Base-by-base conservation (phyloP, 2,888 invertebrate genomes). In the Nomada hirtipes region DNA sequence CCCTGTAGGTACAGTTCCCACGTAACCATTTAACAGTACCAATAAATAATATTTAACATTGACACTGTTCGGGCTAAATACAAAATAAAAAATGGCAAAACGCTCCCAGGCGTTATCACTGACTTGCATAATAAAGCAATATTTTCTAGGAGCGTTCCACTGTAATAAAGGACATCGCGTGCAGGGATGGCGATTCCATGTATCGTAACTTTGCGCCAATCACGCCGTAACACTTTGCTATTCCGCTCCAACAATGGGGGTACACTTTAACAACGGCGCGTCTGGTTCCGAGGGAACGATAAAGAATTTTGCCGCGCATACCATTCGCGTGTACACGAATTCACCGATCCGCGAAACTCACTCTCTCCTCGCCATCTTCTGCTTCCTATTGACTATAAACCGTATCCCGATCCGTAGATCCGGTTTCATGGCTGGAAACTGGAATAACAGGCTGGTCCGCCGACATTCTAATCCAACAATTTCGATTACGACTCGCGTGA, bases 261-360 rank as follows among this genome's bases (percentile, higher is more conserved):
- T 60, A 68, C 64, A 55, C 55, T 44, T 63, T 63, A 50, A 64
- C 61, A 70, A 78, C 75, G 72, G 68, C 59, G 57, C 67, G 82
- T 68, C 68, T 75, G 76, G 74, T 65, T 79, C 47, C 73, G 77
- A 71, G 67, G 73, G 68, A 80, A 65, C 88, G 89, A 86, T 87
- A 88, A 89, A 87, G 84, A 86, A 88, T 88, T 89, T 82, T 72
- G 75, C 83, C 76, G 79, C 55, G 23, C 79, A 83, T 84, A 67
- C 81, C 88, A 55, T 83, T 86, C 83, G 83, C 79, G 78, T 77
- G 76, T 73, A 71, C 73, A 53, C 82, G 85, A 77, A 89, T 89
- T 91, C 89, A 89, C 76, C 88, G 87, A 89, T 87, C 90, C 90
- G 90, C 90, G 82, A 90, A 91, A 85, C 90, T 83, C 89, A 71